These are phyloP conservation scores for Paramisgurnus dabryanus DNA, from an alignment of 2,113 vertebrate species.

Conservation along the genomic window DNA sequence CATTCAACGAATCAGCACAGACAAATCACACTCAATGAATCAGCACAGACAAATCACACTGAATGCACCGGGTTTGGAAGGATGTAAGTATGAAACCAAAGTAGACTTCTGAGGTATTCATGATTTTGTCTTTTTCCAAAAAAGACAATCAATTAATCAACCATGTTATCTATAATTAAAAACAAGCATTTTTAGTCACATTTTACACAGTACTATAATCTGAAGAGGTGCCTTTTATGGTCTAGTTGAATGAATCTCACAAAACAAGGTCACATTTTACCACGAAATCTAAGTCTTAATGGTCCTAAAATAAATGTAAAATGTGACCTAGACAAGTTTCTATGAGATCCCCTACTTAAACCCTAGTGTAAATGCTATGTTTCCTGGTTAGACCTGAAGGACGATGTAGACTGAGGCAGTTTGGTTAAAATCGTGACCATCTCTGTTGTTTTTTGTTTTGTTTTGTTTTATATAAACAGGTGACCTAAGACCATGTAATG, in stretches of 20 bases:
- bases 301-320: not conserved
- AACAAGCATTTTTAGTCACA: not conserved
- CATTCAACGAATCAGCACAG: too few relatives aligned
- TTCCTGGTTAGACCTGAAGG: conserved; percentile 30
- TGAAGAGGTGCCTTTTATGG: not conserved
- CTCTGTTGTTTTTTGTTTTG: not conserved
- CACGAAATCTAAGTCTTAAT: too few relatives aligned
- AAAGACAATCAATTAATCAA: not conserved
- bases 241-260: not conserved
- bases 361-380: not conserved
- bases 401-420: conserved; percentile 21
- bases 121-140: conserved; percentile 49
- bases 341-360: not conserved
- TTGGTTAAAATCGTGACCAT: conserved; percentile 41
- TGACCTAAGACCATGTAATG: not conserved
- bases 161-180: not conserved
- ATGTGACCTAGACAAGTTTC: not conserved
- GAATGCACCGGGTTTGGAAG: conserved; percentile 13
- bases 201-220: conserved; percentile 7
- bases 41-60: not conserved
- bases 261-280: not conserved
- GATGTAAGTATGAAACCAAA: conserved; percentile 32
- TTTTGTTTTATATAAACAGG: not conserved
- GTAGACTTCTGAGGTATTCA: conserved; percentile 64
- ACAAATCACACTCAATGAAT: too few relatives aligned